Base-by-base conservation (phyloP, 2,797 vertebrate species). In the Apogon talboti region DNA sequence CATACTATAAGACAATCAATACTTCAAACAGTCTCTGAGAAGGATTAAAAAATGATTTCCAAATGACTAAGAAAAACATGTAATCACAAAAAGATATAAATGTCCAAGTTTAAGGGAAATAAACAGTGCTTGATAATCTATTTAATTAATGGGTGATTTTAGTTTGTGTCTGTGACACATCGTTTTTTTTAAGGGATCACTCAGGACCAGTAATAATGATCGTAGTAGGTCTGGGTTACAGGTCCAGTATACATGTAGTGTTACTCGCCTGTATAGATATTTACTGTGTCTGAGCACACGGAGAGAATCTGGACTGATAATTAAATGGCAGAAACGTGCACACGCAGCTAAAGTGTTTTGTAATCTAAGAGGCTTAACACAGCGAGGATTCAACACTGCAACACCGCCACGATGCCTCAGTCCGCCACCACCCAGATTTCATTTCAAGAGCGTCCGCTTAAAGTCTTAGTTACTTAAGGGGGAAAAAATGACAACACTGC, bases 311-410 rank as follows among this genome's bases (percentile, higher is more conserved):
- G 49, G 64, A 71, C 61, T 49, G 75, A 79, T 87, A 81, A 88
- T 89, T 76, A 87, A 89, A 84, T 59, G 74, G 76, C 70, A 68
- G 67, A 28, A 83, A 75, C 52, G 67, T 83, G 74, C 79, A 65
- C 66, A 84, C 65, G 65, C 65, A 91, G 90, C 88, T 87, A 89
- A 81, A 89, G 87, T 79, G 89, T 90, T 92, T 80, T 76, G 83
- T n/a, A 8, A 88, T 88, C 79, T 89, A 90, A 91, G 84, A 90
- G 90, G 91, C 88, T 94, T 89, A 92, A 84, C 88, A 64, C 85
- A 78, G 91, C 78, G 3, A 67, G 81, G 53, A 78, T 80, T 87
- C 73, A 77, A 43, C 79, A 42, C 71, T 46, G 67, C 77, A 62
- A 72, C 66, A 71, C 53, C 76, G 60, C 65, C 8, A 30, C 53